Evolutionary conservation across 2,888 invertebrate genomes (phyloP), one percentile per base, ranked within the genome.

Genomic region (Magallana nippona): DNA sequence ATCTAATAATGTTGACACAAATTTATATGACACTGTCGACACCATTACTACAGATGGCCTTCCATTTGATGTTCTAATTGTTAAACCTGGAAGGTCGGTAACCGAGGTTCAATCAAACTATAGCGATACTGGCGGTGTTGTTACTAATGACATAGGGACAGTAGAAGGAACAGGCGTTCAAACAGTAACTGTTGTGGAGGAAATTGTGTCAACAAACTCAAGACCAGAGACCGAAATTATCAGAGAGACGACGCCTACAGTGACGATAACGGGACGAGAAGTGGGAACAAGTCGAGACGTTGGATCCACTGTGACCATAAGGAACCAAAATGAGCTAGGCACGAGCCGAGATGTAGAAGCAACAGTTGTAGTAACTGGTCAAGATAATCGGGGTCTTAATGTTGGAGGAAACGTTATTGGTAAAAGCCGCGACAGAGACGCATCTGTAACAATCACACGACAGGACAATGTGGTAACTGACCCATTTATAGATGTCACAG

Each of bases 31-130:
- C 22, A 71, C 71, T 22, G 19, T 62, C 1, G 19, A 62, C 32
- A 22, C 71, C 27, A 32, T 71, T 15, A 27, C 71, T 27, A 71
- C 71, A 27, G 71, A 71, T 71, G 71, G 71, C 2, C 27, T 71
- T 15, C 71, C 71, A 2, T 71, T 71, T 71, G 71, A 71, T 71
- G 71, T 71, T 71, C 13, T 71, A 13, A 71, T 71, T 27, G 71
- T 71, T 27, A 71, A 71, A 15, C 71, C 71, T 27, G 71, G 71
- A 32, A 71, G 71, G 32, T 71, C 71, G 22, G 71, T 71, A 13
- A 71, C 71, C 3, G 71, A 71, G 22, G 71, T 71, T 71, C 71
- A 71, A 15, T 71, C 71, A 27, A 71, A 71, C 27, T 71, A 71
- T 27, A 71, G 71, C 71, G 71, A 71, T 32, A 71, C 71, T 22